These are phyloP conservation scores for Linepithema humile DNA, from an alignment of 1,140 invertebrate species.

Conservation along the genomic window DNA sequence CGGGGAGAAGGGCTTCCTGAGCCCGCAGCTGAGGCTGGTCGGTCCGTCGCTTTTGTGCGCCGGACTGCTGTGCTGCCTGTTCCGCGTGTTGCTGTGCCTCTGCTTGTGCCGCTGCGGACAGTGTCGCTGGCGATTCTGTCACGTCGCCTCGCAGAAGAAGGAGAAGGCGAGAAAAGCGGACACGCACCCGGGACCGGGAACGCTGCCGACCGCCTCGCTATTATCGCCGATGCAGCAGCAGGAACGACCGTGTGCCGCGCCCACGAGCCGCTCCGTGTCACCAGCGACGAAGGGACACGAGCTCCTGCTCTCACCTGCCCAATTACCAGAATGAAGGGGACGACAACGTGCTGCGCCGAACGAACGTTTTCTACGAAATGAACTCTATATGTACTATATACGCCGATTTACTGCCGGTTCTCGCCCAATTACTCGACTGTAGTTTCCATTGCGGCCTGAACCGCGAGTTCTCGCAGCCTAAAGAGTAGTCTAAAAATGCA, in stretches of 20 bases:
- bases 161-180: slow-evolving; percentile 73
- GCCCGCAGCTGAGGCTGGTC: slow-evolving; percentile 91
- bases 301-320: slow-evolving; percentile 79
- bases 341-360: slow-evolving; percentile 54
- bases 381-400: slow-evolving; percentile 60
- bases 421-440: slow-evolving; percentile 58
- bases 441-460: slow-evolving; percentile 61
- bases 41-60: slow-evolving; percentile 90
- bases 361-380: slow-evolving; percentile 73
- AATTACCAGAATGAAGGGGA: slow-evolving; percentile 77
- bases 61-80: slow-evolving; percentile 86
- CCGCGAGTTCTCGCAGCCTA: slow-evolving; percentile 62
- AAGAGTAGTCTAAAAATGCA: slow-evolving; percentile 73
- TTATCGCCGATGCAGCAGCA: slow-evolving; percentile 63
- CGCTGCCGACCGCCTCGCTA: slow-evolving; percentile 75
- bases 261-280: slow-evolving; percentile 66
- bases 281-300: slow-evolving; percentile 75
- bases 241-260: slow-evolving; percentile 41
- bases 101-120: slow-evolving; percentile 85
- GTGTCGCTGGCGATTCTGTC: slow-evolving; percentile 77
- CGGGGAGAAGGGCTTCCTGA: slow-evolving; percentile 95
- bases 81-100: slow-evolving; percentile 87
- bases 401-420: slow-evolving; percentile 79
- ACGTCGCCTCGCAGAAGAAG: slow-evolving; percentile 70
- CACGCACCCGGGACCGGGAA: slow-evolving; percentile 55